Percentiles rank a stretch among this genome's conserved stretches.
These are phyloP conservation scores for Etheostoma cragini DNA, from an alignment of 2,113 vertebrate species.

Conservation along the genomic window DNA sequence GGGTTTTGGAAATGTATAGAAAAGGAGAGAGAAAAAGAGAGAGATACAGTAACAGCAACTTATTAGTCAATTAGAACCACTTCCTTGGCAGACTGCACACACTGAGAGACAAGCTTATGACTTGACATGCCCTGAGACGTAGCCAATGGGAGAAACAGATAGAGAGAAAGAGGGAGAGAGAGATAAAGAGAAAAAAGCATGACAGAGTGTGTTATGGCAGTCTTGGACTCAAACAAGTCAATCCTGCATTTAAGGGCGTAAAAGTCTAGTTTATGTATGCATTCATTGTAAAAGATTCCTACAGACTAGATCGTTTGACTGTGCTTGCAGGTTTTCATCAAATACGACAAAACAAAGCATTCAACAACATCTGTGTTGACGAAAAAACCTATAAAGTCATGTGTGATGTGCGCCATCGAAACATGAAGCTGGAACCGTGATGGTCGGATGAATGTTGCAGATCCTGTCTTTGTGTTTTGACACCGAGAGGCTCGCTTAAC, in stretches of 20 bases:
- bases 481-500: neutral
- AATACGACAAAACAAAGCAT: neutral
- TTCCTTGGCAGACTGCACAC: constrained; percentile 55
- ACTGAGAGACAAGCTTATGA: constrained; percentile 51
- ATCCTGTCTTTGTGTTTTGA: constrained; percentile 36
- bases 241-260: neutral
- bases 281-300: neutral
- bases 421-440: neutral
- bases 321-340: constrained; percentile 1
- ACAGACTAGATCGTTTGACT: constrained; percentile 4
- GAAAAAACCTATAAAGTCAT: neutral
- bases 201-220: constrained; percentile 16
- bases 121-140: constrained; percentile 53
- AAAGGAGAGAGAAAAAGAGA: constrained; percentile 21
- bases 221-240: neutral
- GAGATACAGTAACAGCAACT: constrained; percentile 57
- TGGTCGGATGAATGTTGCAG: constrained; percentile 19
- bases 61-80: constrained; percentile 67
- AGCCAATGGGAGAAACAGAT: constrained; percentile 36
- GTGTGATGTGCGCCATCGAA: constrained; percentile 1
- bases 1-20: constrained; percentile 45
- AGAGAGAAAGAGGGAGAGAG: neutral
- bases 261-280: neutral
- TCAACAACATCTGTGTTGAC: neutral
- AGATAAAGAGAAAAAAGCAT: neutral